Evolutionary conservation across 1,140 invertebrate species (phyloP), one percentile per base, ranked within the genome.

Genomic region (Andricus grossulariae): DNA sequence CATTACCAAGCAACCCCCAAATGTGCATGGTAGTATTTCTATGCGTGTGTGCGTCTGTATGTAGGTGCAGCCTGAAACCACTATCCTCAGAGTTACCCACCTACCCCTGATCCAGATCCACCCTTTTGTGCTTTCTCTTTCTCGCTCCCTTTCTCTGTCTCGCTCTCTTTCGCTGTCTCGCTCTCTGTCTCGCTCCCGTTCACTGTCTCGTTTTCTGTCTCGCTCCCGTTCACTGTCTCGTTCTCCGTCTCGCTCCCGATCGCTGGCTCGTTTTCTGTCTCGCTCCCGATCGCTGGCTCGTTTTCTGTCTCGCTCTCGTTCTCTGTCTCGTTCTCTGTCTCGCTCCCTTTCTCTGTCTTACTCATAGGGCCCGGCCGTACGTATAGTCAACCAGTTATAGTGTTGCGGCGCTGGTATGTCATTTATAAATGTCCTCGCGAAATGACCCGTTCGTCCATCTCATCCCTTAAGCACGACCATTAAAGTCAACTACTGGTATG

Each of bases 351-450:
- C 51, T 77, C 52, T 72, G 71, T 70, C 66, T 73, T 74, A 70
- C 74, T 76, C 74, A 66, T 19, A 55, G 16, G 12, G 52, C 3
- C 32, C 32, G 60, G 60, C 77, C 73, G 8, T 45, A 45, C 71
- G 70, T 74, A 83, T 81, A 84, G 83, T 83, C 83, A 79, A 86
- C 66, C 82, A 84, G 88, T 89, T 88, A 90, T 90, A 90, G 84
- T 83, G 83, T 82, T 83, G 84, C 82, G 80, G 81, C 84, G 78
- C 82, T 84, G 83, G 83, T 89, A 86, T 86, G 89, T 91, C 90
- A 91, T 91, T 91, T 91, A 91, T 91, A 90, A 90, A 90, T 88
- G 90, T 90, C 90, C 84, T 79, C 84, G 85, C 85, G 88, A 89
- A 91, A 91, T 89, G 88, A 90, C 89, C 88, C 90, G 86, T 90